Evolutionary conservation across 2,888 invertebrate species (phyloP), one percentile per base, ranked within the genome.

Genomic region (Pristionchus exspectatus): DNA sequence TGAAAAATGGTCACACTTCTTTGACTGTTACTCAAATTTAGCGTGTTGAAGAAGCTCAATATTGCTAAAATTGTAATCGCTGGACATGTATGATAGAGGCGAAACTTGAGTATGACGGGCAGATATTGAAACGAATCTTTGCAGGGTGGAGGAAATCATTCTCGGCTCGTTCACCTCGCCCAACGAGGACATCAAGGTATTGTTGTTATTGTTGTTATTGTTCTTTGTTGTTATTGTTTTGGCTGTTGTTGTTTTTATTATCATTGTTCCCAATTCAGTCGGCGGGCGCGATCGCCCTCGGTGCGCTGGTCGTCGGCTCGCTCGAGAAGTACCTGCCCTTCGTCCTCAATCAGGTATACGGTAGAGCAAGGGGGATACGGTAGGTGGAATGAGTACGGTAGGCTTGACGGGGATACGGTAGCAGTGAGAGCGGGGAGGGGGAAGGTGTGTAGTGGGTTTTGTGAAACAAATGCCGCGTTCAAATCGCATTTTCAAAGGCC

Each of bases 241-340:
- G 1, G 24, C 21, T 59, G 5, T 5, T 59, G 18, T 59, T 59
- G 24, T 21, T 59, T 2, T 4, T 59, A 21, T 59, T 21, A 59
- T 4, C 24, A 10, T 59, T 59, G 21, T 59, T 21, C n/a, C n/a
- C n/a, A n/a, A 21, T 59, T 59, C 18, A 59, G 96, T 97, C 98
- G 0, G 98, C 98, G 0, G 99, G 99, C 24, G 98, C 98, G 92
- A 98, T 98, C 96, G 98, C 99, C 0, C 96, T 99, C 84, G 96
- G 99, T 30, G 98, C 98, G 89, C 97, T 99, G 44, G 98, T 98
- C 12, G 98, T 90, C 21, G 99, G 99, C 83, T 99, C 98, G 96
- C 96, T 99, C 92, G 97, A 97, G 21, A 97, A 97, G 94, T 99
- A 98, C 96, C 96, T 99, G 94, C 93, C 99, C 0, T 98, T 98